Base-by-base conservation (phyloP, 2,888 invertebrate species). In the Helicoverpa assulta region DNA sequence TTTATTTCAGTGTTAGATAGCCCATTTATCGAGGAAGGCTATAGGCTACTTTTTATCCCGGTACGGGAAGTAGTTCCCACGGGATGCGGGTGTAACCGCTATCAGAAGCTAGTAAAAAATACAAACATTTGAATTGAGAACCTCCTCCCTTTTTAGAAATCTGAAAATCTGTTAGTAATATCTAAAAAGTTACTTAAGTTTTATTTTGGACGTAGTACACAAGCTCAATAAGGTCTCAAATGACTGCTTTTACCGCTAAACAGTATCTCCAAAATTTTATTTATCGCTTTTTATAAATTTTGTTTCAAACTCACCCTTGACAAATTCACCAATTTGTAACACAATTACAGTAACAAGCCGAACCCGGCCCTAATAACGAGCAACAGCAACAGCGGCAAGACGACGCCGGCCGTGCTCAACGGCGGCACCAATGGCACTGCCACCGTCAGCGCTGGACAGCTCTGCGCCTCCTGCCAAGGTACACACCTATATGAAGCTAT, bases 291-390 rank as follows among this genome's bases (percentile, higher is more conserved):
- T 55, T 37, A 37, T 1, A 14, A 12, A 4, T 14, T 77, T 58
- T 37, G 29, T 54, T 68, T 16, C 10, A 8, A 50, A n/a, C 8
- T 0, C 3, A n/a, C 2, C 21, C 10, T 10, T n/a, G 47, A 21
- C 1, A 6, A 5, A 14, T 58, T 75, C 57, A 74, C 68, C 60
- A 76, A 68, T 63, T 33, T 40, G 5, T 29, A 55, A 16, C 60
- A 16, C 1, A 72, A 80, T 96, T 96, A 77, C 96, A 98, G 98
- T 95, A 99, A 98, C 96, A 99, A 99, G 93, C 98, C 98, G 87
- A 98, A 98, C 96, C 97, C 98, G 88, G 98, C 98, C 88, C 97
- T 97, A 87, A 96, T 97, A 86, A 97, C 97, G 80, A 97, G 96
- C 89, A 97, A 97, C 86, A 97, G 97, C 91, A 86, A 86, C 83